Conservation (phyloP, 23 tunicate genomes). For the Ciona savignyi region DNA sequence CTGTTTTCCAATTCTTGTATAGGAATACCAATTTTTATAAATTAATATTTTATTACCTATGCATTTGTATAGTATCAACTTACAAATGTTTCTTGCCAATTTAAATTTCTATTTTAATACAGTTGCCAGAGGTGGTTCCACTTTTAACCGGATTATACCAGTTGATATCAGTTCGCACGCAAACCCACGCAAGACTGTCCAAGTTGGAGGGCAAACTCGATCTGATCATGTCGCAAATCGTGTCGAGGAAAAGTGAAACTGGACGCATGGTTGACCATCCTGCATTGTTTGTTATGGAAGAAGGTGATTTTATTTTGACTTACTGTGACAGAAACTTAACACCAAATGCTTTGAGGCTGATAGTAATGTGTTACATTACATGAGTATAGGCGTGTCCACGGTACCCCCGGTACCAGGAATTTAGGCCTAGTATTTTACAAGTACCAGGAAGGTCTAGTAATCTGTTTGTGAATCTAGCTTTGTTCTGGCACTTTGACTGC, state of each 20-base stretch:
- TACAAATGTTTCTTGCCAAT: not conserved
- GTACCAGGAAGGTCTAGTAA: too few relatives aligned
- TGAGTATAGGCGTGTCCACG: too few relatives aligned
- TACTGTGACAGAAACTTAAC: too few relatives aligned
- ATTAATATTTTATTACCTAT: not conserved
- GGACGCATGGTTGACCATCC: constrained; percentile 13
- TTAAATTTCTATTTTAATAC: too few relatives aligned
- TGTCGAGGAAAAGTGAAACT: constrained; percentile 11
- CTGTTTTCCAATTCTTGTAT: too few relatives aligned
- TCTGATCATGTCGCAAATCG: constrained; percentile 44
- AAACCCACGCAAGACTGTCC: constrained; percentile 34
- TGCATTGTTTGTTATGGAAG: constrained; percentile 52
- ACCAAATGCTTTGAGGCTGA: too few relatives aligned
- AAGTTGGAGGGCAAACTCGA: constrained; percentile 74
- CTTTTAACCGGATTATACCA: constrained; percentile 46
- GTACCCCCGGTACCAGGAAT: too few relatives aligned
- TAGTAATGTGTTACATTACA: too few relatives aligned
- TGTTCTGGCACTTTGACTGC: too few relatives aligned
- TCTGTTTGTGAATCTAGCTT: too few relatives aligned
- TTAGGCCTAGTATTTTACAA: too few relatives aligned
- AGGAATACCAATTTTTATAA: not conserved
- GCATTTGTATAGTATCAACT: not conserved
- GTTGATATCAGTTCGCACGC: constrained; percentile 49
- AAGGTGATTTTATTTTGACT: too few relatives aligned
- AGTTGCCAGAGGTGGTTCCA: constrained; percentile 67